Conservation (phyloP, 2,113 vertebrate genomes). For the Laterallus jamaicensis region DNA sequence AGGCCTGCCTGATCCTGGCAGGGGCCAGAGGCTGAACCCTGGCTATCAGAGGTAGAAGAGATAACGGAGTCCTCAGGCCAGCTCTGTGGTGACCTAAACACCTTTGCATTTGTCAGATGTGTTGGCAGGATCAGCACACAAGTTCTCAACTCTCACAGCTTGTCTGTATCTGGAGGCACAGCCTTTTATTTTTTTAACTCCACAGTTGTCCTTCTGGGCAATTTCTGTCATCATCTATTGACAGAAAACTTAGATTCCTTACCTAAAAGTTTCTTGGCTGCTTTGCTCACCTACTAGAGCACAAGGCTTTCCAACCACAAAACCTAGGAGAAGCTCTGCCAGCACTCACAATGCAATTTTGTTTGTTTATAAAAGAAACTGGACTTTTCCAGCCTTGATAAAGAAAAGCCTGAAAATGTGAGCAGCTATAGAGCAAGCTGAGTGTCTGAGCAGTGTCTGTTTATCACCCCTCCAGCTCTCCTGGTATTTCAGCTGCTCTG, state of each 20-base stretch:
- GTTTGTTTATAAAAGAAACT: not conserved
- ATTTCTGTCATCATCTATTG: not conserved
- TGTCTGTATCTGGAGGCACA: not conserved
- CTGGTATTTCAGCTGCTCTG: not conserved
- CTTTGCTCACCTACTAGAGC: not conserved
- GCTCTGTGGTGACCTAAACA: accelerated
- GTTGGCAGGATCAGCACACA: not conserved
- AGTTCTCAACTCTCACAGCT: not conserved
- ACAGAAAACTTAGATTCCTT: not conserved
- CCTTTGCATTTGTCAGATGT: accelerated
- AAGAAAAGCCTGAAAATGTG: not conserved
- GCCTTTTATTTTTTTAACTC: not conserved
- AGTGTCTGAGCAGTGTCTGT: not conserved
- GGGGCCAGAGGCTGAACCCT: not conserved
- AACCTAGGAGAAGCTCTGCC: not conserved
- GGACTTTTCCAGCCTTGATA: not conserved
- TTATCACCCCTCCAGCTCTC: not conserved
- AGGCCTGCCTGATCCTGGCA: not conserved
- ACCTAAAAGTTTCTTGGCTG: not conserved
- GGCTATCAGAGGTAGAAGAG: not conserved
- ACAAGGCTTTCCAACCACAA: not conserved
- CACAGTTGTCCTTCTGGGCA: not conserved
- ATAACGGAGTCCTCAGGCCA: accelerated
- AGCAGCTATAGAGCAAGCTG: not conserved
- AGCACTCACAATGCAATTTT: not conserved